Conservation (phyloP, 2,888 invertebrate genomes). For the Drosophila barbarae region DNA sequence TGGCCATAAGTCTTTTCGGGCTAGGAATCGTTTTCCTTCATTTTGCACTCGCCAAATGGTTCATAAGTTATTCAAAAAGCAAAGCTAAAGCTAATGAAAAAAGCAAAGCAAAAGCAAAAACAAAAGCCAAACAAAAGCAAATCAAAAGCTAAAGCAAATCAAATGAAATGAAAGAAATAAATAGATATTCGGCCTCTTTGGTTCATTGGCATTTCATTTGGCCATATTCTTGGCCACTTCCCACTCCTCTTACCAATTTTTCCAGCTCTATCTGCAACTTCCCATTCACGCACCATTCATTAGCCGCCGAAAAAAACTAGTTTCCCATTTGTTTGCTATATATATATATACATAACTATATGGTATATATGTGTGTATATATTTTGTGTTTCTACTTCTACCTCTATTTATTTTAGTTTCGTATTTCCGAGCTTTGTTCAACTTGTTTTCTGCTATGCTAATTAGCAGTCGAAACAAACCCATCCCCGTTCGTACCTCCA, state of each 20-base stretch:
- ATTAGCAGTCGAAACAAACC: constrained; percentile 58
- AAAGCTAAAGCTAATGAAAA: not conserved
- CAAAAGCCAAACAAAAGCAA: not conserved
- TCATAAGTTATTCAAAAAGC: constrained; percentile 11
- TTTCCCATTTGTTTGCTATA: constrained; percentile 37
- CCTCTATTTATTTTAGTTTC: constrained; percentile 28
- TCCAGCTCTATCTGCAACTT: constrained; percentile 45
- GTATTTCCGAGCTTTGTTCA: constrained; percentile 39
- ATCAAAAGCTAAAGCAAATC: constrained; percentile 42
- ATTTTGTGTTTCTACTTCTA: constrained; percentile 28
- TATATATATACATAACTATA: not conserved
- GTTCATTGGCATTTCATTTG: constrained; percentile 69
- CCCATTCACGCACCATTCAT: constrained; percentile 70
- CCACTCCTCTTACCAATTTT: constrained; percentile 21
- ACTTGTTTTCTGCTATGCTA: constrained; percentile 55
- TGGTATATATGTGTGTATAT: not conserved
- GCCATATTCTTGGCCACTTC: constrained; percentile 41
- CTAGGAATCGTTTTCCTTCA: constrained; percentile 26
- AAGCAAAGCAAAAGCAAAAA: constrained; percentile 1
- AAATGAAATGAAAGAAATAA: constrained; percentile 41
- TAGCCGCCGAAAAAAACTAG: constrained; percentile 57
- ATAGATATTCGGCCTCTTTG: constrained; percentile 64
- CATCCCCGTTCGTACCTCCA: constrained; percentile 39
- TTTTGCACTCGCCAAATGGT: constrained; percentile 34
- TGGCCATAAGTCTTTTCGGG: constrained; percentile 37